Base-by-base conservation (phyloP, 2,888 invertebrate species). In the Dicranocentrus wangi region DNA sequence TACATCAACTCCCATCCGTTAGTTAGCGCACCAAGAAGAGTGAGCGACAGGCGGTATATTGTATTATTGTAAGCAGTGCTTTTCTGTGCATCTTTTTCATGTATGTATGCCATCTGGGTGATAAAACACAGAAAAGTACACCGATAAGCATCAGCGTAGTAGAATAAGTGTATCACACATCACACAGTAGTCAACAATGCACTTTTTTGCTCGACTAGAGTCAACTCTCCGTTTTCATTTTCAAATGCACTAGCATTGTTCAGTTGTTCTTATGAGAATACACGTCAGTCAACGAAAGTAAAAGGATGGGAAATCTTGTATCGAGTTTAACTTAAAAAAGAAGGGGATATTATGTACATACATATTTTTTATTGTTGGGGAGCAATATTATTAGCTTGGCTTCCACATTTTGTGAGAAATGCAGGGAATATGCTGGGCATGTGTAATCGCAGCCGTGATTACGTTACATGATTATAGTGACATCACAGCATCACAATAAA, bases 301-400 rank as follows among this genome's bases (percentile, higher is more conserved):
- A 78, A 78, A 78, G 78, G 78, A 78, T 78, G 78, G 70, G 70
- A 78, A 76, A 76, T 58, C 47, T 23, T 23, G 39, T n/a, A 23
- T 28, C 28, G 10, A 32, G 8, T 39, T 47, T 47, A 10, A 3
- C n/a, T 47, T 47, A 61, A 53, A 39, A 72, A 65, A 73, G 72
- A 51, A 71, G 71, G 61, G 47, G 15, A 23, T 39, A 10, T 27
- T n/a, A n/a, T n/a, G n/a, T n/a, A n/a, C n/a, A 28, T 15, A 58
- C 10, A 32, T 7, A 10, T 32, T 32, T 32, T 10, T 32, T 32
- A 32, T 58, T 58, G 2, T 58, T 53, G 13, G 8, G 7, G 8
- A 39, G 39, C 39, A 47, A 10, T 47, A 2, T 47, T 47, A 17
- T 32, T 32, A 32, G 3, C 7, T 47, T n/a, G 13, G 13, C 47